Evolutionary conservation across 2,797 vertebrate genomes (phyloP), one percentile per base, ranked within the genome.

Genomic region (Pseudochirops corinnae): DNA sequence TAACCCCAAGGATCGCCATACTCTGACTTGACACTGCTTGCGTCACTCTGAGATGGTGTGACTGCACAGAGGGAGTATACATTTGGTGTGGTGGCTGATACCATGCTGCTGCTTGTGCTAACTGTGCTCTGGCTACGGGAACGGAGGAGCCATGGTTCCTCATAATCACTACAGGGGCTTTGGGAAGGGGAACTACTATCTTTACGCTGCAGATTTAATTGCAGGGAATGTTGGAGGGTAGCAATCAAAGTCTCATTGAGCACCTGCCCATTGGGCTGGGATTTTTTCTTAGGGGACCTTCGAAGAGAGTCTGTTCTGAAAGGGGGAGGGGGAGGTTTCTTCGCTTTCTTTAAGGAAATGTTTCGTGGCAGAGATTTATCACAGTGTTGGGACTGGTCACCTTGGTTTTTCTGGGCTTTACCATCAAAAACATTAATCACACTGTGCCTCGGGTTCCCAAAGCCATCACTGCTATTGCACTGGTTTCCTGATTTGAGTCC

Each of bases 91-190:
- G 98, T 98, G 2, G 99, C 98, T 0, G 99, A 99, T 1, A 99
- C 98, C 94, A 99, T 98, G 62, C 99, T 99, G 98, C 99, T 99
- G 39, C 99, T 98, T 0, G 98, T 99, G 0, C 99, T 99, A 95
- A 99, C 98, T 0, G 99, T 99, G 96, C 99, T 99, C 94, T 99
- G 99, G 98, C 99, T 99, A 96, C 99, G 99, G 0, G 99, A 99
- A 0, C 99, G 99, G 13, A 99, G 97, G 97, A 99, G 98, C 99
- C 99, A 99, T 6, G 99, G 99, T 97, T 99, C 99, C 33, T 99
- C 99, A 0, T 99, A 99, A 98, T 99, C 99, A 4, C 99, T 99
- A 98, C 99, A 99, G n/a, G 99, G 99, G 96, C 99, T 99, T 95
- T 99, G 99, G 14, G 99, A 99, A 39, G 99, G 99, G 0, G 99